Base-by-base conservation (phyloP, 1,140 invertebrate species). In the Drosophila obscura region DNA sequence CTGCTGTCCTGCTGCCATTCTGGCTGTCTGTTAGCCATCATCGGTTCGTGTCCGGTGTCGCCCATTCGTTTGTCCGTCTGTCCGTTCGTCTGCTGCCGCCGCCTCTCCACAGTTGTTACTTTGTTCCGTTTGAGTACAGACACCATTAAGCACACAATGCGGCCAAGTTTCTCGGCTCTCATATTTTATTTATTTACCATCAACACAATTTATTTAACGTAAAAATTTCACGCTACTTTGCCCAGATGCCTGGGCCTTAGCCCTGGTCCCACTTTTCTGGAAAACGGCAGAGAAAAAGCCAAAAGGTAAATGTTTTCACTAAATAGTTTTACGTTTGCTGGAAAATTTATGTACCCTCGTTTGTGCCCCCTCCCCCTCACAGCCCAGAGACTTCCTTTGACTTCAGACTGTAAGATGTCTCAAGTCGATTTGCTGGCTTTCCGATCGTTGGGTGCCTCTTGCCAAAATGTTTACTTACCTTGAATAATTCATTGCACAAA, bases 251-350 rank as follows among this genome's bases (percentile, higher is more conserved):
- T 39, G 11, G 35, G 11, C 4, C 35, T 5, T 39, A 39, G 35
- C 4, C 35, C 11, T 11, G 11, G 11, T 39, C 11, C 1, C 11
- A 28, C 26, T 4, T 11, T 1, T n/a, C 31, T 53, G 16, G 19
- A n/a, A 24, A 16, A 24, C 13, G 11, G 19, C 8, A 43, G 52
- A 8, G 5, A 26, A 15, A 8, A 46, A 11, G 13, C 44, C 22
- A 24, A 56, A 31, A 44, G 48, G 48, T 52, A 68, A 84, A 73
- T 72, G 62, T 76, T 88, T 82, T 53, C 66, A 74, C 78, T 88
- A 88, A 87, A 87, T 87, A 87, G 78, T 87, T 85, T 87, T 75
- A 87, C 66, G 63, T 68, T 84, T 65, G 57, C 57, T 64, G n/a
- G 53, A 64, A 72, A 80, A 84, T 84, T 73, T 68, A 83, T 83